phyloP scores from a whole-genome alignment of 2,888 invertebrate genomes.

The Pristionchus mayeri region DNA sequence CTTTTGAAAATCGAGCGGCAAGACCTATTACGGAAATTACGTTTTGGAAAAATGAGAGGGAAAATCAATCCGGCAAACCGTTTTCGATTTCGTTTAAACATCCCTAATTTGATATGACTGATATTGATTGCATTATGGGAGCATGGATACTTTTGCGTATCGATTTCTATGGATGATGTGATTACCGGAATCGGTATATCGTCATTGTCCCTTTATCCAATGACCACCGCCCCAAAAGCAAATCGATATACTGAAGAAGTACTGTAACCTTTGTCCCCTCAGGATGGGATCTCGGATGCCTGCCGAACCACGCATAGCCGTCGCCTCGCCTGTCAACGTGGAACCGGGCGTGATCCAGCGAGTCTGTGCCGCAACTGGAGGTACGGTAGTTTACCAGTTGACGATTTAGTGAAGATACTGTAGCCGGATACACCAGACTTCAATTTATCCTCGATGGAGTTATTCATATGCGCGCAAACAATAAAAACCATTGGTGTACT shows the following conservation, averaged over 20 bases:
- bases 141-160: too few relatives aligned
- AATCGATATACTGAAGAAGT: background rate
- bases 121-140: too few relatives aligned
- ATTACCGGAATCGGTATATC: background rate
- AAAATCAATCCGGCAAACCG: too few relatives aligned
- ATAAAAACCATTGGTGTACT: too few relatives aligned
- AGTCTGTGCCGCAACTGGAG: slow-evolving; percentile 84
- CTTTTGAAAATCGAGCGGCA: too few relatives aligned
- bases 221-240: background rate
- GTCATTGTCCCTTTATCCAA: background rate
- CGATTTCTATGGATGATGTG: too few relatives aligned
- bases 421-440: background rate
- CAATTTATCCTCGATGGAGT: background rate
- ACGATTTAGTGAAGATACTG: background rate
- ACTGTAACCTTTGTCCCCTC: background rate
- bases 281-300: slow-evolving; percentile 59
- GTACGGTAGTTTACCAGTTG: background rate
- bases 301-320: slow-evolving; percentile 21
- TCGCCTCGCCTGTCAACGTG: slow-evolving; percentile 8
- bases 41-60: too few relatives aligned
- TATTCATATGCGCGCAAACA: too few relatives aligned
- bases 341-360: slow-evolving; percentile 26
- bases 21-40: too few relatives aligned
- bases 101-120: too few relatives aligned
- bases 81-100: too few relatives aligned